These are phyloP conservation scores for Cephus sareptanus DNA, from an alignment of 2,888 invertebrate species.

Conservation along the genomic window DNA sequence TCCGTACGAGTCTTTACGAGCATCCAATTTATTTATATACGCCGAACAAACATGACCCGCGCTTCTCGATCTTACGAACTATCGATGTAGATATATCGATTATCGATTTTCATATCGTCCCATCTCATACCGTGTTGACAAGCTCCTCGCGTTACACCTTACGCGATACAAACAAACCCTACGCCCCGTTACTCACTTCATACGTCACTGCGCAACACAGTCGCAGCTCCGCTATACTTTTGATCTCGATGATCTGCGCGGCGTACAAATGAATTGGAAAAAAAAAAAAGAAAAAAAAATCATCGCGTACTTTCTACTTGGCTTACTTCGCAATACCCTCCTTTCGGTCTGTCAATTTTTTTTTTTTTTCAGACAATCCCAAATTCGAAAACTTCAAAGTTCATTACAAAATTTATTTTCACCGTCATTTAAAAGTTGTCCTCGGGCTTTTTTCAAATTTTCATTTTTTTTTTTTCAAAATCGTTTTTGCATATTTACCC, in stretches of 20 bases:
- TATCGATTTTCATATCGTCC: too few relatives aligned
- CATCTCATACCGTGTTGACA: background rate
- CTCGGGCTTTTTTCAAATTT: too few relatives aligned
- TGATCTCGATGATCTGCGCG: background rate
- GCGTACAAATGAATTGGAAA: background rate
- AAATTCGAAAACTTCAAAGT: too few relatives aligned
- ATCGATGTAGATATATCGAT: background rate
- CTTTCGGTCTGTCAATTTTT: too few relatives aligned
- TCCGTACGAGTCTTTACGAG: background rate
- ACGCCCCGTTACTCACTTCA: background rate
- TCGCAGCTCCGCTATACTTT: background rate
- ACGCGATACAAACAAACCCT: background rate
- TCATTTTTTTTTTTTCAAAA: too few relatives aligned
- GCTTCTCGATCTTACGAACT: background rate
- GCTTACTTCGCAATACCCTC: background rate
- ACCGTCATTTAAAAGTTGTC: too few relatives aligned
- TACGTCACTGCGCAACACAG: background rate
- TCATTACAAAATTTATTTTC: too few relatives aligned
- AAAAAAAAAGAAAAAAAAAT: background rate
- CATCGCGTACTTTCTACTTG: background rate
- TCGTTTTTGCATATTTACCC: fast-evolving
- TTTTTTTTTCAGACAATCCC: too few relatives aligned
- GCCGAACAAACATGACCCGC: background rate
- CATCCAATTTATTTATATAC: background rate
- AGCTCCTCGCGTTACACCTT: background rate